These are phyloP conservation scores for Cantharis flavilabris DNA, from an alignment of 2,888 invertebrate species.

Conservation along the genomic window DNA sequence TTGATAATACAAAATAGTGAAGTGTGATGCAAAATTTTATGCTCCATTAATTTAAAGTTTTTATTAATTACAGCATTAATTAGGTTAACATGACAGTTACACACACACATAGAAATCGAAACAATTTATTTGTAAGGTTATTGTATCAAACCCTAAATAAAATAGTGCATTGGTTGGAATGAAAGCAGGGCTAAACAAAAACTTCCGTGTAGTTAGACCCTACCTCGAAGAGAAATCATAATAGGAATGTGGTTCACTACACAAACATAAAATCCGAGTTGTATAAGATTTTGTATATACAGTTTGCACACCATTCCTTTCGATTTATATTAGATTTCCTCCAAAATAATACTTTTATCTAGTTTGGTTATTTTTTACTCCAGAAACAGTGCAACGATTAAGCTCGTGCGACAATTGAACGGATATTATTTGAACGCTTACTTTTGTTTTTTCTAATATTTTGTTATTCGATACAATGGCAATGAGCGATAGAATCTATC, in stretches of 20 bases:
- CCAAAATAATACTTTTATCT: background rate
- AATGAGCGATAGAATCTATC: constrained; percentile 5
- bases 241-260: constrained; percentile 53
- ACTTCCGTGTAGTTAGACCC: constrained; percentile 22
- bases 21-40: background rate
- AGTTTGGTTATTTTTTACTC: background rate
- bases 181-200: constrained; percentile 21
- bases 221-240: constrained; percentile 39
- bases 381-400: background rate
- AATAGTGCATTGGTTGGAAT: constrained; percentile 6
- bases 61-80: background rate
- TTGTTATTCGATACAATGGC: background rate
- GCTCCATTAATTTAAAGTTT: background rate
- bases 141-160: constrained; percentile 3
- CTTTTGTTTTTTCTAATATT: background rate
- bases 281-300: constrained; percentile 49
- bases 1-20: background rate
- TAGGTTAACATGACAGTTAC: constrained; percentile 1
- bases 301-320: constrained; percentile 36
- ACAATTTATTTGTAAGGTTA: background rate
- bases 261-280: constrained; percentile 53
- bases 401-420: background rate
- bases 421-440: background rate
- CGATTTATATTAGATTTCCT: constrained; percentile 37
- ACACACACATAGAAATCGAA: constrained; percentile 2